phyloP scores from a whole-genome alignment of 2,888 invertebrate species.

The Brachylomia viminalis region DNA sequence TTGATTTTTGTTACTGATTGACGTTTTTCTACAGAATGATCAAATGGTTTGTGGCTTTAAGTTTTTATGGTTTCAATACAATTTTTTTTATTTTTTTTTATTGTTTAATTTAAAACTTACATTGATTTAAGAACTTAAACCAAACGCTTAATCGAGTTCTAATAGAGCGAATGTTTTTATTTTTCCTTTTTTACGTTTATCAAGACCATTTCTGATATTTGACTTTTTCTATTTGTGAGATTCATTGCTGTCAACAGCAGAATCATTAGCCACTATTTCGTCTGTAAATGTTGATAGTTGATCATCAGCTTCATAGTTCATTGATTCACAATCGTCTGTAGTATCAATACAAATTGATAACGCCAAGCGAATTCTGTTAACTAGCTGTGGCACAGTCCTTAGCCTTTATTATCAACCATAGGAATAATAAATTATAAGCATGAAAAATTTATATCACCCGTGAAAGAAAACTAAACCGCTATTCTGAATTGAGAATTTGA shows the following conservation, averaged over 20 bases:
- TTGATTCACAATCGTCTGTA: slow-evolving; percentile 24
- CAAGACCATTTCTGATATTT: background rate
- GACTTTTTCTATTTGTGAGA: background rate
- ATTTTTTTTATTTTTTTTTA: background rate
- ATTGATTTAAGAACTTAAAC: background rate
- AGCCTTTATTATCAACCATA: slow-evolving; percentile 59
- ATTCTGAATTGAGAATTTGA: background rate
- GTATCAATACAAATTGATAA: slow-evolving; percentile 52
- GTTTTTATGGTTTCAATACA: background rate
- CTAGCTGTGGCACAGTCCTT: slow-evolving; percentile 75
- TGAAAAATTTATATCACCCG: slow-evolving; percentile 15
- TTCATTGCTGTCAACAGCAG: slow-evolving; percentile 23
- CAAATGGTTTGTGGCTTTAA: background rate
- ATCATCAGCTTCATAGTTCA: slow-evolving; percentile 19
- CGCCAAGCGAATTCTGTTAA: slow-evolving; percentile 71
- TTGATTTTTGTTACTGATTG: background rate
- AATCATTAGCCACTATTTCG: slow-evolving; percentile 11
- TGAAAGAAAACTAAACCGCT: background rate
- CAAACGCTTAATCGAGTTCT: background rate
- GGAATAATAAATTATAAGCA: slow-evolving; percentile 26
- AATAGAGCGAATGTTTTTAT: too few species aligned
- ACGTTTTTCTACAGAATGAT: background rate
- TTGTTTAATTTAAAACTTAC: background rate
- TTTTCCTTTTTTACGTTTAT: background rate
- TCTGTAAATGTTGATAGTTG: slow-evolving; percentile 27